These are phyloP conservation scores for Paramuricea clavata DNA, from an alignment of 92 coral and sea anemone genomes.

Conservation along the genomic window DNA sequence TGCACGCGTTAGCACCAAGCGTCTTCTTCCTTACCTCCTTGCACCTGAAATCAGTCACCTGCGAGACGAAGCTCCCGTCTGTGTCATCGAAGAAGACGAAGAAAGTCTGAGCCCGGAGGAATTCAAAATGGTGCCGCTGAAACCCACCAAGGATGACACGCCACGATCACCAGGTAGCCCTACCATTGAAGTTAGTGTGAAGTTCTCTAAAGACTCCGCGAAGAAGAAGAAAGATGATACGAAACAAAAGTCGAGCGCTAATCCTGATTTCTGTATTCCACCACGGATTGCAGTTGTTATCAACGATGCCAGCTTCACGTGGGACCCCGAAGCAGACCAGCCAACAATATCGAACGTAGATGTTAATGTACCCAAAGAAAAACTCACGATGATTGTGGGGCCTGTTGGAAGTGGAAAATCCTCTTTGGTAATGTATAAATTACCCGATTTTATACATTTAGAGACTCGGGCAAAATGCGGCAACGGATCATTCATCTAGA, in stretches of 20 bases:
- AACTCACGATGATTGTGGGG: slow-evolving; percentile 45
- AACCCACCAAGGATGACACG: background rate
- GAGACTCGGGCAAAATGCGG: too few species aligned
- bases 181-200: slow-evolving; percentile 34
- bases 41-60: slow-evolving; percentile 39
- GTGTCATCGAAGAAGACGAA: slow-evolving; percentile 22
- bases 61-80: slow-evolving; percentile 44
- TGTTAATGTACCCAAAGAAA: slow-evolving; percentile 27
- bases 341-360: slow-evolving; percentile 41
- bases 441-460: too few species aligned
- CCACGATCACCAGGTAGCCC: slow-evolving; percentile 24
- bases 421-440: slow-evolving; percentile 46
- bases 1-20: slow-evolving; percentile 45
- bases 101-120: slow-evolving; percentile 11
- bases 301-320: slow-evolving; percentile 24
- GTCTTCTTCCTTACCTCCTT: slow-evolving; percentile 24
- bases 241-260: background rate
- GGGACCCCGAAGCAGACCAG: slow-evolving; percentile 33
- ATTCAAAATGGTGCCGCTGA: slow-evolving; percentile 24
- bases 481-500: too few species aligned
- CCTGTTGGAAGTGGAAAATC: slow-evolving; percentile 52
- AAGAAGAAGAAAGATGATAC: background rate
- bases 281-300: slow-evolving; percentile 45
- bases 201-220: background rate
- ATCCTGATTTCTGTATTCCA: slow-evolving; percentile 39